phyloP scores from a whole-genome alignment of 2,113 vertebrate genomes.

The Baryphthengus martii region DNA sequence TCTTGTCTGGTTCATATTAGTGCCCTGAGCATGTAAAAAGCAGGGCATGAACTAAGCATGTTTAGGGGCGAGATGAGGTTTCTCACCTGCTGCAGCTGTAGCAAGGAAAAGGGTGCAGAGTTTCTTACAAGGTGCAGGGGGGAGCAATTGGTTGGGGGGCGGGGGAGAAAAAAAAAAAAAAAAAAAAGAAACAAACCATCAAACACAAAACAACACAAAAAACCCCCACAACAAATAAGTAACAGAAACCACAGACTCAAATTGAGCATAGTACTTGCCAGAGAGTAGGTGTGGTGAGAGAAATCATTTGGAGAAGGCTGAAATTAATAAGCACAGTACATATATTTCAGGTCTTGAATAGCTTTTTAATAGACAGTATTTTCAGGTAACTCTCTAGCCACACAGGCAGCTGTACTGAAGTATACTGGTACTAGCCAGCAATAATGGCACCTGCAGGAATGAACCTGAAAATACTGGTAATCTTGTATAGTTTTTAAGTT shows the following conservation, averaged over 20 bases:
- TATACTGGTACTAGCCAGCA: constrained; percentile 54
- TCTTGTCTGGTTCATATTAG: constrained; percentile 55
- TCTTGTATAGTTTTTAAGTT: constrained; percentile 57
- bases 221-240: no score
- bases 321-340: constrained; percentile 65
- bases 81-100: constrained; percentile 70
- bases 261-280: constrained; percentile 11
- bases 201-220: background rate
- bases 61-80: constrained; percentile 60
- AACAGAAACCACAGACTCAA: background rate
- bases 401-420: constrained; percentile 57
- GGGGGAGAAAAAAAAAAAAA: no score
- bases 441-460: constrained; percentile 53
- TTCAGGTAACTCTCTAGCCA: constrained; percentile 60
- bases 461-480: constrained; percentile 43
- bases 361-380: constrained; percentile 63
- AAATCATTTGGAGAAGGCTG: constrained; percentile 44
- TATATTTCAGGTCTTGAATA: constrained; percentile 63
- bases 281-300: background rate
- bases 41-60: constrained; percentile 68
- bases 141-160: background rate
- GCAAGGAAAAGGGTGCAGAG: constrained; percentile 76
- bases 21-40: constrained; percentile 67
- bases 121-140: constrained; percentile 61
- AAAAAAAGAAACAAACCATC: background rate